phyloP scores from a whole-genome alignment of 2,797 vertebrate genomes.

The Euthynnus affinis region DNA sequence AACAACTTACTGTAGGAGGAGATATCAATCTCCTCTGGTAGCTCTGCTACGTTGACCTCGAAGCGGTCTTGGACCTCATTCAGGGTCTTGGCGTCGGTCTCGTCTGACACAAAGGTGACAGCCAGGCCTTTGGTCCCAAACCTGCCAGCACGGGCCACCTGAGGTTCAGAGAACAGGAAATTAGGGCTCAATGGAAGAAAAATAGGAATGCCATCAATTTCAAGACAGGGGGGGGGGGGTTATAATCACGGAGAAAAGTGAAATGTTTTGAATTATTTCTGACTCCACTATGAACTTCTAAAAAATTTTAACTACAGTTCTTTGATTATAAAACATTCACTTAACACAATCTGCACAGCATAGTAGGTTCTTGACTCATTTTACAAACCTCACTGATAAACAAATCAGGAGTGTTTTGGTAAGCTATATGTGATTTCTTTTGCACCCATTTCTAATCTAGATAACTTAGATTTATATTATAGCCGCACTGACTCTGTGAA shows the following conservation, averaged over 20 bases:
- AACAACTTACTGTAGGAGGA: conserved; percentile 91
- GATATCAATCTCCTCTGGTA: conserved; percentile 93
- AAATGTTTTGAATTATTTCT: not conserved
- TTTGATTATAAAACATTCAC: not conserved
- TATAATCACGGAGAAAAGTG: not conserved
- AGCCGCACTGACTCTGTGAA: conserved; percentile 88
- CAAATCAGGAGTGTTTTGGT: not conserved
- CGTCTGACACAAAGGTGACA: conserved; percentile 91
- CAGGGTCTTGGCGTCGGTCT: conserved; percentile 90
- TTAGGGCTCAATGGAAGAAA: not conserved
- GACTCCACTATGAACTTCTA: not conserved
- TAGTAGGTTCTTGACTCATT: not conserved
- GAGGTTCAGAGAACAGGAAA: not conserved
- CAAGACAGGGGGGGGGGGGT: not conserved
- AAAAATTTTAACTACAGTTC: not conserved
- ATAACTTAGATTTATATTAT: not conserved
- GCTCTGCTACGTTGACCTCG: conserved; percentile 92
- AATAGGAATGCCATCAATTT: not conserved
- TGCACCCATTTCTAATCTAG: not conserved
- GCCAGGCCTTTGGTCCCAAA: conserved; percentile 93
- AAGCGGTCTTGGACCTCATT: conserved; percentile 94
- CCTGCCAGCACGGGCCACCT: conserved; percentile 91
- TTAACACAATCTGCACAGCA: not conserved
- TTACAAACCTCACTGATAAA: not conserved
- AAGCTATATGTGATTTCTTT: not conserved